Conservation (phyloP, 2,888 invertebrate species). For the Alcis repandata region DNA sequence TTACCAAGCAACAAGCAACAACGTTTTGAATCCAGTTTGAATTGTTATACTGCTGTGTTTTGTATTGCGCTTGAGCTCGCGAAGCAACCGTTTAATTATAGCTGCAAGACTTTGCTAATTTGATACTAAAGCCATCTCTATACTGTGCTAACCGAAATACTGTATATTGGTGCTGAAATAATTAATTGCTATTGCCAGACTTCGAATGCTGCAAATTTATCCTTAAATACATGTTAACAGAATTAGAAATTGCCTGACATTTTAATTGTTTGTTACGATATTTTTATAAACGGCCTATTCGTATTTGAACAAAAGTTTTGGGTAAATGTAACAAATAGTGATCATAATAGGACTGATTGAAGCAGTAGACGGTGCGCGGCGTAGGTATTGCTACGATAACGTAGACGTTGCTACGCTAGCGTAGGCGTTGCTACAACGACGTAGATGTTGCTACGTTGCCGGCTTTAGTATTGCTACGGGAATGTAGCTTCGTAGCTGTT, state of each 20-base stretch:
- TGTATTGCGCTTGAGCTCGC: conserved; percentile 48
- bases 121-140: conserved; percentile 69
- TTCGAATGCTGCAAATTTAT: not conserved
- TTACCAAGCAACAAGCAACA: no score
- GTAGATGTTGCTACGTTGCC: no score
- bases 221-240: not conserved
- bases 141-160: conserved; percentile 62
- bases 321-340: not conserved
- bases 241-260: not conserved
- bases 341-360: not conserved
- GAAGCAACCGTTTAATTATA: conserved; percentile 73
- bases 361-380: not conserved
- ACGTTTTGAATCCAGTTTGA: not conserved
- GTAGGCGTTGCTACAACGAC: not conserved
- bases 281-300: no score
- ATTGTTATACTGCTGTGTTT: conserved; percentile 13
- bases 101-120: conserved; percentile 76
- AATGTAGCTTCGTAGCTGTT: no score
- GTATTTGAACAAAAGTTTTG: not conserved
- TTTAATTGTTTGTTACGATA: no score
- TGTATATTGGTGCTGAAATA: conserved; percentile 55
- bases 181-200: not conserved
- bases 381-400: not conserved
- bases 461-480: no score
- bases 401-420: not conserved